These are phyloP conservation scores for Pseudocheirus occidentalis DNA, from an alignment of 2,797 vertebrate genomes.

Conservation along the genomic window DNA sequence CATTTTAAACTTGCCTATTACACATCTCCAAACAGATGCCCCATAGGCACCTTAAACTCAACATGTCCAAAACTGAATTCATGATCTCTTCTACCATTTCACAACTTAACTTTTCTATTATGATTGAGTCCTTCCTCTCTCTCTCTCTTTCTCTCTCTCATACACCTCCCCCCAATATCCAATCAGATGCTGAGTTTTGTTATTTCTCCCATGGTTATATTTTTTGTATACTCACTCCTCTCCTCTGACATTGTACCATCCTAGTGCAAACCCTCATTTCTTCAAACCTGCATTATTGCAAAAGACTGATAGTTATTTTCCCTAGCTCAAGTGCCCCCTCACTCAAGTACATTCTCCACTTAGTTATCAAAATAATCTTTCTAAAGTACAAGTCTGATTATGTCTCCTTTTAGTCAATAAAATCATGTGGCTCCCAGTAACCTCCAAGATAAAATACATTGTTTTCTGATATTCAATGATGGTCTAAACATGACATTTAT, in stretches of 20 bases:
- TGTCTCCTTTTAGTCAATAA: not conserved
- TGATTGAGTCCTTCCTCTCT: not conserved
- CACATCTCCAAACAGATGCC: not conserved
- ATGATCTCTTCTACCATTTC: not conserved
- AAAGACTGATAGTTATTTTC: not conserved
- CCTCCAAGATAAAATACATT: slow-evolving; percentile 1
- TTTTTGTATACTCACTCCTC: not conserved
- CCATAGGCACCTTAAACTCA: not conserved
- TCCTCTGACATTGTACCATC: not conserved
- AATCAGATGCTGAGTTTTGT: not conserved
- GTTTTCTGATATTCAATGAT: slow-evolving; percentile 10
- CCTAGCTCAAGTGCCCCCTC: not conserved
- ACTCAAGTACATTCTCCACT: not conserved
- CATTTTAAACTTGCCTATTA: not conserved
- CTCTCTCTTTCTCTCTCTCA: not conserved
- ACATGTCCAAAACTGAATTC: not conserved
- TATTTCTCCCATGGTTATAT: not conserved
- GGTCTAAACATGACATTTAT: slow-evolving; percentile 5
- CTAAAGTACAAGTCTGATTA: not conserved
- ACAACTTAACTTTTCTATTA: not conserved
- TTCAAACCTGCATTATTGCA: not conserved
- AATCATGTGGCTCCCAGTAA: not conserved
- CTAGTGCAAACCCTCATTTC: not conserved
- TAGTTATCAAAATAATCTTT: not conserved
- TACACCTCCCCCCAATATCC: not conserved